A percentile compares a stretch with the other conserved stretches of the same genome.
phyloP scores from a whole-genome alignment of 37 sponge, comb jelly and placozoan genomes.

The Amphimedon queenslandica region DNA sequence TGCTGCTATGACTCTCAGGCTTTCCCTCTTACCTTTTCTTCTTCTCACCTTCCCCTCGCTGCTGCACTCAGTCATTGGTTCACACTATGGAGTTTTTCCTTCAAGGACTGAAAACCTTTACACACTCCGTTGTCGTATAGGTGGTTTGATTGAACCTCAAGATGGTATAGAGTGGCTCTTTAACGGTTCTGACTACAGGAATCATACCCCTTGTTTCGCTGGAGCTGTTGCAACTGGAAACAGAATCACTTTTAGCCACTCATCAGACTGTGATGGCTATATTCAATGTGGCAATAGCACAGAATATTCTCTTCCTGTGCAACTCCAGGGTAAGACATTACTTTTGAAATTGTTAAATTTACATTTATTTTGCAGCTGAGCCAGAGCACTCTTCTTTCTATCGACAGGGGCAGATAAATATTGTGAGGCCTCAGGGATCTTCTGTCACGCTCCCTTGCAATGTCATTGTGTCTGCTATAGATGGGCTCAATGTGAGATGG shows the following conservation, averaged over 20 bases:
- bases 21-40: too few relatives aligned
- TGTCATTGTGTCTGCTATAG: neutral
- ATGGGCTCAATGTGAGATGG: neutral
- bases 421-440: neutral
- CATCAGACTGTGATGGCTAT: slow-evolving; percentile 8
- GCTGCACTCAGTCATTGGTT: too few relatives aligned
- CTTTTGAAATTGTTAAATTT: neutral
- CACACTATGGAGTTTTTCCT: too few relatives aligned
- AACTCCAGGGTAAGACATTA: neutral
- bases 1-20: too few relatives aligned
- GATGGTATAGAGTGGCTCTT: neutral
- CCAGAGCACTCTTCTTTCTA: neutral
- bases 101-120: too few relatives aligned
- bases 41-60: too few relatives aligned
- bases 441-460: neutral
- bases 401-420: neutral
- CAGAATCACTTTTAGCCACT: neutral
- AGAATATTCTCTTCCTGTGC: neutral
- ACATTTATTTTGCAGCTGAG: neutral
- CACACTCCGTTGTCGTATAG: too few relatives aligned
- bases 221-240: slow-evolving; percentile 1
- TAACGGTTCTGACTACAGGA: neutral
- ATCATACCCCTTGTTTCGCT: neutral
- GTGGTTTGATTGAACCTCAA: neutral
- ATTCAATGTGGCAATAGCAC: neutral